A percentile compares a stretch with the other conserved stretches of the same genome.
Evolutionary conservation across 2,888 invertebrate genomes (phyloP).

Genomic region (Leucozona laternaria): DNA sequence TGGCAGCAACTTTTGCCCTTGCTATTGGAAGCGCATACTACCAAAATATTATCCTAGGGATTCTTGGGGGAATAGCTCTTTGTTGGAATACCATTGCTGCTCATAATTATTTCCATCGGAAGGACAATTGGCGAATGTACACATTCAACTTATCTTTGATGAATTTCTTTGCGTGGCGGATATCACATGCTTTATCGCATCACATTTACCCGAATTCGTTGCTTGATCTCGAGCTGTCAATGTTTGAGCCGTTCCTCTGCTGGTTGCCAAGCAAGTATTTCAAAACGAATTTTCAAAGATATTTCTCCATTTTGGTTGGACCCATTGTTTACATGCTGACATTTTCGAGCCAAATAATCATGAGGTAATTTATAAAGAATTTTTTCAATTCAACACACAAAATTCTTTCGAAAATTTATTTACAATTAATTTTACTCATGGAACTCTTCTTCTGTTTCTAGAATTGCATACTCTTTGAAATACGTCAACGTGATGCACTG

Average conservation of each 20-base stretch:
- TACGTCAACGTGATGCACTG: conserved; percentile 80
- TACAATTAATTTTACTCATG: too few species aligned
- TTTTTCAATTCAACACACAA: background rate
- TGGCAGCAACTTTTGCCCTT: conserved; percentile 81
- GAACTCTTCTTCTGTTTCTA: conserved; percentile 64
- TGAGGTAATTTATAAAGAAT: conserved; percentile 78
- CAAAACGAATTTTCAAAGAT: conserved; percentile 85
- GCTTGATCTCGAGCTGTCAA: conserved; percentile 89
- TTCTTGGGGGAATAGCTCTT: conserved; percentile 85
- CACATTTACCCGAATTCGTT: conserved; percentile 91
- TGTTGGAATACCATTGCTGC: conserved; percentile 86
- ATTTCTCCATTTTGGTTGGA: conserved; percentile 85
- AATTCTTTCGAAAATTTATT: too few species aligned
- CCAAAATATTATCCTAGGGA: conserved; percentile 79
- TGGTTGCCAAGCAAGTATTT: conserved; percentile 86
- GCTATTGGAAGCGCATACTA: conserved; percentile 82
- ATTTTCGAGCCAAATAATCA: conserved; percentile 79
- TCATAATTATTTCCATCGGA: conserved; percentile 92
- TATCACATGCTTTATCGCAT: conserved; percentile 91
- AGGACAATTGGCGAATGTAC: conserved; percentile 91
- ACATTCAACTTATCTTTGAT: conserved; percentile 89
- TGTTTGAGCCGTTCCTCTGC: conserved; percentile 87
- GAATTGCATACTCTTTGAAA: conserved; percentile 79
- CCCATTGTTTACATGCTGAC: conserved; percentile 82
- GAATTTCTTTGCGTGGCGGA: conserved; percentile 88